These are phyloP conservation scores for Anas platyrhynchos DNA, from an alignment of 2,113 vertebrate genomes.

Conservation along the genomic window DNA sequence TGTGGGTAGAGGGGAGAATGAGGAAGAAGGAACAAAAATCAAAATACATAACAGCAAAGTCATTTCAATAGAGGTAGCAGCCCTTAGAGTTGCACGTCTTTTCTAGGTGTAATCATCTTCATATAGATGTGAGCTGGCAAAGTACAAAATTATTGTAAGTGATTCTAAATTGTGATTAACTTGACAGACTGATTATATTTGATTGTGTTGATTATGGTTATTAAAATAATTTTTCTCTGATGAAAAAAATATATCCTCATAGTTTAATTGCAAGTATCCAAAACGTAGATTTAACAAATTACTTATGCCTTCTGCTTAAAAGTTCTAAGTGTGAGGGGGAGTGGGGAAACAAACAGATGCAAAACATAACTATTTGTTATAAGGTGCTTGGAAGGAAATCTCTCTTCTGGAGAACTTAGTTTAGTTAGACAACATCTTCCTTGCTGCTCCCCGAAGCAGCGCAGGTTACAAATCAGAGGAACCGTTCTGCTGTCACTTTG, in stretches of 20 bases:
- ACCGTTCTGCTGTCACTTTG: not conserved
- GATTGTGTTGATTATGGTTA: conserved; percentile 74
- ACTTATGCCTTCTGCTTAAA: conserved; percentile 3
- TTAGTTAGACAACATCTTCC: not conserved
- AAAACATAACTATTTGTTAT: not conserved
- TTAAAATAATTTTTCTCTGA: conserved; percentile 73
- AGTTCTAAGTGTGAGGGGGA: not conserved
- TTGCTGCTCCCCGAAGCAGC: not conserved
- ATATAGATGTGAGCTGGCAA: conserved; percentile 32
- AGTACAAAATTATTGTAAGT: conserved; percentile 59
- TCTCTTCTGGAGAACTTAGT: not conserved
- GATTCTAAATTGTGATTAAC: conserved; percentile 58
- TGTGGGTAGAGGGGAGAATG: not conserved
- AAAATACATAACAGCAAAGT: not conserved
- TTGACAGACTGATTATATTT: conserved; percentile 72
- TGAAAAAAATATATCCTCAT: conserved; percentile 40
- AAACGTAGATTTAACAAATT: conserved; percentile 36
- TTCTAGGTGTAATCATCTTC: conserved; percentile 30
- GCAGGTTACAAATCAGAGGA: not conserved
- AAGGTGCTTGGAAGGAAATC: not conserved
- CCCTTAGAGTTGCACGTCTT: not conserved
- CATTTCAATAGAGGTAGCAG: not conserved
- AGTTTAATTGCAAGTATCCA: conserved; percentile 61
- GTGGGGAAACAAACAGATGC: not conserved
- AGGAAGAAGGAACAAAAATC: not conserved